Percentiles rank a stretch among this genome's conserved stretches.
phyloP scores from a whole-genome alignment of 2,113 vertebrate species.

The Puffinus mauretanicus region DNA sequence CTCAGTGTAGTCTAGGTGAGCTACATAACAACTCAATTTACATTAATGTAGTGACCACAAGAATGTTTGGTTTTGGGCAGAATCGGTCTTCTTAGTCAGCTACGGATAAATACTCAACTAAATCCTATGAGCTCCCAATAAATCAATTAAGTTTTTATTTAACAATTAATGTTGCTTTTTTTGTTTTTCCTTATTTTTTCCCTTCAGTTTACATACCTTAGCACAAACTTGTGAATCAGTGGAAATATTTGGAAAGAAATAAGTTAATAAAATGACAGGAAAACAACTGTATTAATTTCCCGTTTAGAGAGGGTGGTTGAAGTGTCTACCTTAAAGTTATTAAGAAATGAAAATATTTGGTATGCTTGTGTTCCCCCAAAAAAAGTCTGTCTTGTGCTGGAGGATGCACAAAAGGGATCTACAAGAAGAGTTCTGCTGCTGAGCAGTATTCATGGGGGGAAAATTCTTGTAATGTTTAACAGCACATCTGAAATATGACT shows the following conservation, averaged over 20 bases:
- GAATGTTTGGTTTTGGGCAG: not conserved
- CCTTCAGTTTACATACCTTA: not conserved
- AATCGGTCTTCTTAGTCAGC: not conserved
- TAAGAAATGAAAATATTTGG: not conserved
- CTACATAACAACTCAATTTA: not conserved
- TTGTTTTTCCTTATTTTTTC: not conserved
- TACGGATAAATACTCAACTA: not conserved
- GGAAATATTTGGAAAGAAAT: not conserved
- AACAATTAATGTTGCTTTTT: not conserved
- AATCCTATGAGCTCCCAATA: not conserved
- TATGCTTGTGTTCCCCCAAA: not conserved
- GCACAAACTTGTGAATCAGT: not conserved
- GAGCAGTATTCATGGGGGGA: not conserved
- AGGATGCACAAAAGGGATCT: not conserved
- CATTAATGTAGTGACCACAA: not conserved
- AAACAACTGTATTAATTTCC: not conserved
- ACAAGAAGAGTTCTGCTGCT: not conserved
- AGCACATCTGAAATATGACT: not conserved
- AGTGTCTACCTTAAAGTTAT: not conserved
- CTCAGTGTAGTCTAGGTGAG: not conserved
- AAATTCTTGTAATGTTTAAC: not conserved
- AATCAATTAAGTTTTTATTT: not conserved
- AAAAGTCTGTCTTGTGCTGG: accelerated
- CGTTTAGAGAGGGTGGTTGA: not conserved
- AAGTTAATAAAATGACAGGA: not conserved